Evolutionary conservation across 2,888 invertebrate genomes (phyloP).

Genomic region (Drosophila conformis): DNA sequence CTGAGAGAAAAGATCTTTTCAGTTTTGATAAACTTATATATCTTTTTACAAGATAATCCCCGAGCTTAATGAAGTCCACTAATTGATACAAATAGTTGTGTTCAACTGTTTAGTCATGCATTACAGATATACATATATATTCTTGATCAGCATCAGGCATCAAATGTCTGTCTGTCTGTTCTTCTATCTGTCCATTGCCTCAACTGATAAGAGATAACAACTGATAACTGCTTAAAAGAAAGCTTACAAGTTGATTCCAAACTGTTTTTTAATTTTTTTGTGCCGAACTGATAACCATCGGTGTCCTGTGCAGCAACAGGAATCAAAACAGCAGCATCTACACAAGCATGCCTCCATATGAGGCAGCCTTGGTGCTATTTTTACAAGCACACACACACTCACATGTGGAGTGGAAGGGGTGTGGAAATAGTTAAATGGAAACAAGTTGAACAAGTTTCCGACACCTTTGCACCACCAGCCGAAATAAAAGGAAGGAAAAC

Average conservation of each 20-base stretch:
- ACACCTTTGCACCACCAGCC: conserved; percentile 67
- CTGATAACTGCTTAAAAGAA: neutral
- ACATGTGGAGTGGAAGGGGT: conserved; percentile 15
- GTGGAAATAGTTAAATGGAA: conserved; percentile 74
- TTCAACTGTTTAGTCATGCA: too few species aligned
- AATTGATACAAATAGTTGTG: neutral
- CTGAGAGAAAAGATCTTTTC: neutral
- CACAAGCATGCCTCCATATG: conserved; percentile 42
- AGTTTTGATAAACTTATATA: neutral
- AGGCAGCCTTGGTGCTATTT: conserved; percentile 55
- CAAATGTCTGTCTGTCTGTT: neutral
- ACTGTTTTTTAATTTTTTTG: neutral
- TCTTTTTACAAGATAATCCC: neutral
- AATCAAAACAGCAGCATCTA: neutral
- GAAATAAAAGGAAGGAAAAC: conserved; percentile 19
- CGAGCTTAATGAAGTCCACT: neutral
- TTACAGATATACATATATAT: neutral
- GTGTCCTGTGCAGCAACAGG: conserved; percentile 43
- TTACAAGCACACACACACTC: conserved; percentile 31
- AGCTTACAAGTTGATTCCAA: conserved; percentile 20
- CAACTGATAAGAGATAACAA: conserved; percentile 6
- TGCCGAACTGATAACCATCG: conserved; percentile 15
- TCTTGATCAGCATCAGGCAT: neutral
- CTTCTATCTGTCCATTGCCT: neutral
- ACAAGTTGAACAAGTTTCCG: conserved; percentile 81